Evolutionary conservation across 2,888 invertebrate species (phyloP), one percentile per base, ranked within the genome.

Genomic region (Saturnia japonica): DNA sequence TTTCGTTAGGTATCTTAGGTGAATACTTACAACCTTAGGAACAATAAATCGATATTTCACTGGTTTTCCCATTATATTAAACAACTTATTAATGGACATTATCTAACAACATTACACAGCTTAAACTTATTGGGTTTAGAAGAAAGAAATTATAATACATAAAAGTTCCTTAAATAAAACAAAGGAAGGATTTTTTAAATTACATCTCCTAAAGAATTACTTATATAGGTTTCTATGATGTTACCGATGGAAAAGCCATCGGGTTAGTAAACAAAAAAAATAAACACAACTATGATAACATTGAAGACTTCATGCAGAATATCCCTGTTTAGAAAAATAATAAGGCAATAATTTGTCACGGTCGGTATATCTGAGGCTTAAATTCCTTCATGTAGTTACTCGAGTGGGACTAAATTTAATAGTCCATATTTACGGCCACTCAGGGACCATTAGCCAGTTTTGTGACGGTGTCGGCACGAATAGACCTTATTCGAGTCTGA

Each of bases 371-470:
- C 47, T 22, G 25, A 22, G 42, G 22, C 54, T 68, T 68, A 68
- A 60, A 71, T 71, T 71, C 71, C 68, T 71, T n/a, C 64, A 64
- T 64, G 40, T 64, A 47, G 54, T n/a, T 62, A 54, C 64, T 45
- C 43, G 68, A 68, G 25, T 51, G 47, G 54, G 54, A 68, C 68
- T 71, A 71, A 71, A 68, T 68, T 68, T 71, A 71, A 71, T 71
- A 71, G 62, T 64, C n/a, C 68, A 34, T 68, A 42, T 71, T 71
- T 71, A 71, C 40, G 71, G 34, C 64, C 71, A 51, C 40, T 68
- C 28, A 42, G 62, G 19, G 28, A 34, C 51, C 71, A 70, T 70
- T 70, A 67, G 67, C n/a, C 51, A 54, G 54, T 54, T 66, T 54
- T 54, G 66, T 67, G 66, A 70, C 57, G 25, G 57, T 28, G 28